Conservation (phyloP, 2,797 vertebrate genomes). For the Pseudochirops corinnae region DNA sequence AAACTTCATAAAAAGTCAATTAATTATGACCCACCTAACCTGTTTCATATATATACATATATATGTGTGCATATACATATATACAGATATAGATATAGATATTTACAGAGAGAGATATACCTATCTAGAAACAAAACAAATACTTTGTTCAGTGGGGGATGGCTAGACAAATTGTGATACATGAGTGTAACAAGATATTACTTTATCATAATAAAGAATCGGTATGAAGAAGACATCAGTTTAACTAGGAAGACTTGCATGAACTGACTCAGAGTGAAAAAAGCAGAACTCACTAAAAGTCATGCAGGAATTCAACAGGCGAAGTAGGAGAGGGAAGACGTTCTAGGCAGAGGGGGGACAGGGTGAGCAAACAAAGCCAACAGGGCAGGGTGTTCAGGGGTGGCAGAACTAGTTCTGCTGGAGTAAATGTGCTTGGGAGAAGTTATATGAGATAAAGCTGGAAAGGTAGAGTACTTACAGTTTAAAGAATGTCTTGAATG, state of each 20-base stretch:
- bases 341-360: too few species aligned
- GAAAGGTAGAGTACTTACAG: too few species aligned
- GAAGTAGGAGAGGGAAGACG: too few species aligned
- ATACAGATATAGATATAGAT: too few species aligned
- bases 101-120: too few species aligned
- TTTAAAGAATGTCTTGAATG: too few species aligned
- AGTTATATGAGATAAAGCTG: too few species aligned
- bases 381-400: too few species aligned
- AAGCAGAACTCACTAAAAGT: not conserved
- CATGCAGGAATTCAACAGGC: too few species aligned
- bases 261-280: not conserved
- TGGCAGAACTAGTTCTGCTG: too few species aligned
- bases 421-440: too few species aligned
- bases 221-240: not conserved
- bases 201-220: not conserved
- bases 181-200: not conserved
- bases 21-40: slow-evolving; percentile 43
- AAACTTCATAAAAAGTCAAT: not conserved
- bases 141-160: not conserved
- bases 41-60: not conserved
- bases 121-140: not conserved
- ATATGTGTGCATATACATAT: too few species aligned
- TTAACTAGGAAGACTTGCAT: not conserved
- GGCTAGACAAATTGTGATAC: not conserved
- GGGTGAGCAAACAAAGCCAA: not conserved